Evolutionary conservation across 2,797 vertebrate genomes (phyloP).

Genomic region (Phalloptychus januarius): DNA sequence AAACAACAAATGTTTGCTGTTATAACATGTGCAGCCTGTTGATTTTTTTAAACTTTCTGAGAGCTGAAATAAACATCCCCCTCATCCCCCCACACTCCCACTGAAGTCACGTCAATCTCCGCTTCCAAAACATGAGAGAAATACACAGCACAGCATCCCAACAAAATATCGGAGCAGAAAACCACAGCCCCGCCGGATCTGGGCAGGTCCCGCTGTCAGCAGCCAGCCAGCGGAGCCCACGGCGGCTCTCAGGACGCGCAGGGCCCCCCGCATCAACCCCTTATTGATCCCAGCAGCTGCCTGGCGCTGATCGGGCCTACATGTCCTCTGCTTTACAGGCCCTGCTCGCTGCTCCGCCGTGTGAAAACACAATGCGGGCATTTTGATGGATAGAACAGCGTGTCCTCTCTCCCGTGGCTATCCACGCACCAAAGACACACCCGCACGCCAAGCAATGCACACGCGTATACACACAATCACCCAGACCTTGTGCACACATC

Average conservation of each 20-base stretch:
- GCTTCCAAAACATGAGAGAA: not conserved
- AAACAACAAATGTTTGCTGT: not conserved
- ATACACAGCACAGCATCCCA: constrained; percentile 5
- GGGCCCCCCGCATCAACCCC: constrained; percentile 47
- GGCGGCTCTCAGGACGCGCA: constrained; percentile 52
- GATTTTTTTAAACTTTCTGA: constrained; percentile 67
- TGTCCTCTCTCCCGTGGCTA: constrained; percentile 72
- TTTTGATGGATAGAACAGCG: constrained; percentile 80
- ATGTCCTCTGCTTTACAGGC: constrained; percentile 58
- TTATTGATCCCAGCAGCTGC: constrained; percentile 66
- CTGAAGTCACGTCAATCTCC: not conserved
- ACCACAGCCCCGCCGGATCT: constrained; percentile 16
- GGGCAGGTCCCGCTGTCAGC: constrained; percentile 37
- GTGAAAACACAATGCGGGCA: constrained; percentile 82
- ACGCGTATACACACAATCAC: constrained; percentile 39
- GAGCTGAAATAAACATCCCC: constrained; percentile 5
- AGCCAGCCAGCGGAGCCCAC: constrained; percentile 18
- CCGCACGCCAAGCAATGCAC: not conserved
- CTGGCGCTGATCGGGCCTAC: constrained; percentile 59
- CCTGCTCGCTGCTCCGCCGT: constrained; percentile 62
- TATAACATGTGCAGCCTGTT: constrained; percentile 62
- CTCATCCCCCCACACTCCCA: not conserved
- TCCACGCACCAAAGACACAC: constrained; percentile 34
- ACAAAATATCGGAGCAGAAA: not conserved
- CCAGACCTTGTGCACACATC: constrained; percentile 55